A percentile compares a stretch with the other conserved stretches of the same genome.
Conservation (phyloP, 2,113 vertebrate species). For the Vulpes vulpes region DNA sequence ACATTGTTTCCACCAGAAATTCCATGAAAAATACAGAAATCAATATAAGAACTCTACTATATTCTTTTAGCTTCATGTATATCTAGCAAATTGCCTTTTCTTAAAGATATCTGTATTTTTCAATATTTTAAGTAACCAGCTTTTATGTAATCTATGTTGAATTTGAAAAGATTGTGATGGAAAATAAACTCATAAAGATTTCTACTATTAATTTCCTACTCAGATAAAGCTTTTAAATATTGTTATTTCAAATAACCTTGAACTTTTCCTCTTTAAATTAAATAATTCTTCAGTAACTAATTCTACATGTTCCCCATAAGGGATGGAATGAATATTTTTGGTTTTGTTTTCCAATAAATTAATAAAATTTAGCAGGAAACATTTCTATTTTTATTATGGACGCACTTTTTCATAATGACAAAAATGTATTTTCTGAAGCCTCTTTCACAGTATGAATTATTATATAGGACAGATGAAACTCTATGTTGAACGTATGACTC, state of each 20-base stretch:
- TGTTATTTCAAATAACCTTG: background rate
- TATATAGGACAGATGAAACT: background rate
- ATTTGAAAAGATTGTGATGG: slow-evolving; percentile 26
- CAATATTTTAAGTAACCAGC: background rate
- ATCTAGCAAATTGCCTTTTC: background rate
- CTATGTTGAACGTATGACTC: background rate
- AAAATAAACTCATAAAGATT: background rate
- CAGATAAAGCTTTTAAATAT: background rate
- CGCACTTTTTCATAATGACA: background rate
- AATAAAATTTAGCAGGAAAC: background rate
- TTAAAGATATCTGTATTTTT: background rate
- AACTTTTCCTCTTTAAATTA: background rate
- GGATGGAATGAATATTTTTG: background rate
- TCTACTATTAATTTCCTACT: background rate
- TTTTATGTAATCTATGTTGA: background rate
- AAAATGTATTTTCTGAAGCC: background rate
- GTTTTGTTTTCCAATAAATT: background rate
- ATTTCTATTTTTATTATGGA: background rate
- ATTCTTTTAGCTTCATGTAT: background rate
- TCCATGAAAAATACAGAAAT: background rate
- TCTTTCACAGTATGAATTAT: background rate
- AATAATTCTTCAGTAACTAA: background rate
- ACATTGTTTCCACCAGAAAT: background rate
- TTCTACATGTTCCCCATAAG: background rate
- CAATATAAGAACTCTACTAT: background rate